Conservation (phyloP, 1,140 invertebrate genomes). For the Calephelis nemesis region DNA sequence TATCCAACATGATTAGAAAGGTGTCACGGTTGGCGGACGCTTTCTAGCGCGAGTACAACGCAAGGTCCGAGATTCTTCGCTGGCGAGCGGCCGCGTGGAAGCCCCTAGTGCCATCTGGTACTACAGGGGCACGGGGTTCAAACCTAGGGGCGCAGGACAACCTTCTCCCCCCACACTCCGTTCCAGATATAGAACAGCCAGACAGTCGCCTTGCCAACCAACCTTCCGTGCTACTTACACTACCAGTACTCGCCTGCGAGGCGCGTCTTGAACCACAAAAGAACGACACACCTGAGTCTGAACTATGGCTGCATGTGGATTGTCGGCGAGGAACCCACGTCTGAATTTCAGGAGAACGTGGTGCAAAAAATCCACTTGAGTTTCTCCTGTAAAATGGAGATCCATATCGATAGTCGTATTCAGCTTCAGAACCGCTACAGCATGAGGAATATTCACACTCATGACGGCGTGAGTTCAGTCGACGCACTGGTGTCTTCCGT, state of each 20-base stretch:
- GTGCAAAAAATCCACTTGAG: constrained; percentile 80
- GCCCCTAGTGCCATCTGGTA: constrained; percentile 91
- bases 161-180: constrained; percentile 78
- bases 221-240: constrained; percentile 77
- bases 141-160: constrained; percentile 67
- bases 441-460: constrained; percentile 81
- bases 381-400: constrained; percentile 79
- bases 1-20: constrained; percentile 76
- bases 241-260: constrained; percentile 80
- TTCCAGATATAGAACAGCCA: constrained; percentile 74
- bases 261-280: constrained; percentile 80
- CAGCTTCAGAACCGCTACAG: constrained; percentile 84
- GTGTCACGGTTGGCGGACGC: constrained; percentile 71
- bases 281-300: constrained; percentile 77
- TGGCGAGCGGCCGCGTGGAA: constrained; percentile 81
- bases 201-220: constrained; percentile 80
- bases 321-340: constrained; percentile 83
- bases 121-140: constrained; percentile 86
- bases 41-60: constrained; percentile 78
- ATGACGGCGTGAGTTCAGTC: constrained; percentile 63
- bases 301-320: constrained; percentile 79
- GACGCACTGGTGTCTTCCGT: constrained; percentile 76
- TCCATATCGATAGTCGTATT: constrained; percentile 80
- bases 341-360: constrained; percentile 79
- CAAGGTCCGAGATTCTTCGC: constrained; percentile 77